A percentile compares a stretch with the other conserved stretches of the same genome.
Evolutionary conservation across 2,888 invertebrate genomes (phyloP).

Genomic region (Achlya flavicornis): DNA sequence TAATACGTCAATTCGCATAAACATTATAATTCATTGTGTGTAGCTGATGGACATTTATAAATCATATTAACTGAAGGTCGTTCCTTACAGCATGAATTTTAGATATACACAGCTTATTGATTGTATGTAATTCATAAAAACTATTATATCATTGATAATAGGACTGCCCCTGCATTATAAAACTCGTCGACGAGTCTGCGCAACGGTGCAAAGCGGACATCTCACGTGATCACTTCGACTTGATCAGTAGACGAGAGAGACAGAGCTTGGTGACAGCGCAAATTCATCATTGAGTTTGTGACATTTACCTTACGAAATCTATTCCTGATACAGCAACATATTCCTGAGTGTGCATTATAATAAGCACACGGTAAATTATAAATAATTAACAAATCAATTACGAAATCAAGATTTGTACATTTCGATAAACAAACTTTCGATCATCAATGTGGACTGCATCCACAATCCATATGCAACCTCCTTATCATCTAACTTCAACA

Average conservation of each 20-base stretch:
- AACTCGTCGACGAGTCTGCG: too few relatives aligned
- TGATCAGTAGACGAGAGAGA: too few relatives aligned
- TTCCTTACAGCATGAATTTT: too few relatives aligned
- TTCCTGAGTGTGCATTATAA: slow-evolving; percentile 1
- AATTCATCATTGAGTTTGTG: too few relatives aligned
- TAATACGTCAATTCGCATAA: not conserved
- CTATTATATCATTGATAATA: not conserved
- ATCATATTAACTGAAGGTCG: not conserved
- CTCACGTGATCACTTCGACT: too few relatives aligned
- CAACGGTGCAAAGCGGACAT: too few relatives aligned
- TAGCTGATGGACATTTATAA: not conserved
- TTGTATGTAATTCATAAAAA: not conserved
- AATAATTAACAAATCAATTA: not conserved
- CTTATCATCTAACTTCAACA: too few relatives aligned
- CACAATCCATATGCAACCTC: too few relatives aligned
- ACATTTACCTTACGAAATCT: too few relatives aligned
- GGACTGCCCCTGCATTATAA: not conserved
- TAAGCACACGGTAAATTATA: not conserved
- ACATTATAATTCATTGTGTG: not conserved
- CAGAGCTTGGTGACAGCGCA: too few relatives aligned
- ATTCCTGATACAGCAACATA: not conserved
- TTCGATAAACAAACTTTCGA: not conserved
- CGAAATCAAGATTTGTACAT: not conserved
- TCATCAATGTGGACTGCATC: not conserved
- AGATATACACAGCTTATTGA: not conserved